Conservation (phyloP, 2,113 vertebrate species). For the Oceanodroma tethys region DNA sequence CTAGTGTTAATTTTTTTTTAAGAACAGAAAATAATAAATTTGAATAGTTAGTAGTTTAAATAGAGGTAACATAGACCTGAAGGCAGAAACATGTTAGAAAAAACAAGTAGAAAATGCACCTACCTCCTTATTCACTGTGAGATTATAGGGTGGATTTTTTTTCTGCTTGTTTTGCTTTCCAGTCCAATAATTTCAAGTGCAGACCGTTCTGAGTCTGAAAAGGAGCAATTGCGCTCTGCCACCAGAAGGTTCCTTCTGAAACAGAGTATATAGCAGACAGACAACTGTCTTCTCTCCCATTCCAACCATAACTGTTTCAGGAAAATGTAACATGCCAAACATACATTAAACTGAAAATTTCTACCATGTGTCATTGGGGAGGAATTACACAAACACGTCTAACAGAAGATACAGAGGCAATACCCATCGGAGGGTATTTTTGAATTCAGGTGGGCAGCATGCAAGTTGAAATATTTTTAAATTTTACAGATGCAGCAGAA, state of each 20-base stretch:
- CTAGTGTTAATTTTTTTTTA: neutral
- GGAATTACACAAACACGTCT: neutral
- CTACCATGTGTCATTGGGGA: neutral
- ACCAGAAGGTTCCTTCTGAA: neutral
- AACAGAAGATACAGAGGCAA: neutral
- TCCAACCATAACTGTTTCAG: neutral
- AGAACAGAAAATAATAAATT: neutral
- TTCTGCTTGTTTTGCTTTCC: neutral
- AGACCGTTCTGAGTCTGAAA: neutral
- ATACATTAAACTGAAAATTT: neutral
- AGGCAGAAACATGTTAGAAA: neutral
- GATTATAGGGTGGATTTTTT: neutral
- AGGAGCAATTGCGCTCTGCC: neutral
- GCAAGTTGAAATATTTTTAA: neutral
- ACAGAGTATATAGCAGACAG: neutral
- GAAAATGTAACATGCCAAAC: neutral
- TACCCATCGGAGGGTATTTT: neutral
- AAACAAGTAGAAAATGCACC: neutral
- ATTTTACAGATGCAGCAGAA: neutral
- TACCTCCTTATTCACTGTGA: neutral
- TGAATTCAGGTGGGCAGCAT: neutral
- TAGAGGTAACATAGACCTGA: neutral
- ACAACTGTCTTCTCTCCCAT: neutral
- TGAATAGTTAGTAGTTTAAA: neutral
- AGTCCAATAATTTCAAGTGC: neutral